Evolutionary conservation across 2,888 invertebrate species (phyloP).

Genomic region (Caenorhabditis imperialis): DNA sequence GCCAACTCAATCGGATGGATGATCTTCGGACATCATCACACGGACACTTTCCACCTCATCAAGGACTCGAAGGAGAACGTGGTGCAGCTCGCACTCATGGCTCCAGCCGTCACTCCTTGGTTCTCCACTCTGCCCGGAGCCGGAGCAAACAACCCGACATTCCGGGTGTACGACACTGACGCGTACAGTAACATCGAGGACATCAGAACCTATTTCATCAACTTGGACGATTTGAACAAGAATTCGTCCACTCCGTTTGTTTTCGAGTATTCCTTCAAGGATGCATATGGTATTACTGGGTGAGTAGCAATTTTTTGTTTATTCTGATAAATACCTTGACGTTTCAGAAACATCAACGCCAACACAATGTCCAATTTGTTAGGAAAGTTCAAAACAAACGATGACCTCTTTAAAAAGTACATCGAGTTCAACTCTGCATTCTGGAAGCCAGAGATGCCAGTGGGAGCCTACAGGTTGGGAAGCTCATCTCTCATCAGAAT

Average conservation of each 20-base stretch:
- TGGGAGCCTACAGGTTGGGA: constrained; percentile 51
- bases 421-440: constrained; percentile 63
- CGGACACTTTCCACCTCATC: constrained; percentile 78
- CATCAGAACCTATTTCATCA: constrained; percentile 73
- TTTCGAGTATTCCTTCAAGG: constrained; percentile 71
- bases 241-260: constrained; percentile 54
- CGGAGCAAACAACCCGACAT: constrained; percentile 77
- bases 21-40: constrained; percentile 79
- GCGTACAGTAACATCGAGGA: constrained; percentile 57
- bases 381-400: constrained; percentile 56
- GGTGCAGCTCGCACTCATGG: constrained; percentile 84
- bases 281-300: constrained; percentile 62
- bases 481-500: no score
- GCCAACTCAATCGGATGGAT: constrained; percentile 78
- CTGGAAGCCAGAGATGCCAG: constrained; percentile 58
- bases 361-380: constrained; percentile 45
- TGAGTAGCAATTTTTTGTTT: neutral
- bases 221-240: constrained; percentile 69
- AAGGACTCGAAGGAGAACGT: constrained; percentile 78
- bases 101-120: constrained; percentile 91
- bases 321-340: neutral
- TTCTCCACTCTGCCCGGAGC: constrained; percentile 81
- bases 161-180: constrained; percentile 68
- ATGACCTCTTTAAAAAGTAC: constrained; percentile 58
- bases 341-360: constrained; percentile 49